phyloP scores from a whole-genome alignment of 2,888 invertebrate genomes.

The Volucella zonaria region DNA sequence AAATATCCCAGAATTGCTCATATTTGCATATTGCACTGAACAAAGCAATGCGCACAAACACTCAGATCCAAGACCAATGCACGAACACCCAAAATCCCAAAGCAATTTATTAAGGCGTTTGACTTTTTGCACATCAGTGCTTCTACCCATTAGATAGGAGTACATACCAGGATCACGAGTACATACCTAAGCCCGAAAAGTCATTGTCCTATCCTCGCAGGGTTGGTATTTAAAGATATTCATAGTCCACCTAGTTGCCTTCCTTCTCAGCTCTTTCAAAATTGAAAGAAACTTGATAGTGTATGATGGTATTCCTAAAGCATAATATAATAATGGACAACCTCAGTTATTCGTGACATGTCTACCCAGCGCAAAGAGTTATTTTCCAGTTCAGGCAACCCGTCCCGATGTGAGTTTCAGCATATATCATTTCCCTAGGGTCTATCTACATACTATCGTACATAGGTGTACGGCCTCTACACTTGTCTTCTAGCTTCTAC shows the following conservation, averaged over 20 bases:
- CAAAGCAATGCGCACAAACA: constrained; percentile 37
- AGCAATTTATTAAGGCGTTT: constrained; percentile 82
- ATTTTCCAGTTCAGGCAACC: constrained; percentile 61
- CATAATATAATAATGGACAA: constrained; percentile 38
- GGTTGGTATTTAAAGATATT: constrained; percentile 23
- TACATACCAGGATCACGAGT: constrained; percentile 28
- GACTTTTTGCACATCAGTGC: constrained; percentile 81
- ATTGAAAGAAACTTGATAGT: constrained; percentile 5
- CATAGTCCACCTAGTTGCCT: constrained; percentile 20
- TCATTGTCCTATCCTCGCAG: constrained; percentile 54
- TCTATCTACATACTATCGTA: too few relatives aligned
- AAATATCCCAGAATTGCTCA: constrained; percentile 54
- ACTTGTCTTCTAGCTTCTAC: not conserved
- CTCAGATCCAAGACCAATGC: constrained; percentile 35
- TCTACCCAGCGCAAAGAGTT: constrained; percentile 53
- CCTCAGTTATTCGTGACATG: constrained; percentile 50
- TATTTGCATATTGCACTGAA: constrained; percentile 66
- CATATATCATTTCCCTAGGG: constrained; percentile 47
- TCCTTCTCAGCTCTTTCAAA: not conserved
- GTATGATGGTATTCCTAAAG: not conserved
- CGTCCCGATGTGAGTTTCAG: constrained; percentile 6
- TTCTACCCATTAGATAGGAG: constrained; percentile 76
- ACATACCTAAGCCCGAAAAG: constrained; percentile 4
- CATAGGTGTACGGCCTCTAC: not conserved
- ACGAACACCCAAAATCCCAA: constrained; percentile 78